These are phyloP conservation scores for Myiopsitta monachus DNA, from an alignment of 2,113 vertebrate genomes.

Conservation along the genomic window DNA sequence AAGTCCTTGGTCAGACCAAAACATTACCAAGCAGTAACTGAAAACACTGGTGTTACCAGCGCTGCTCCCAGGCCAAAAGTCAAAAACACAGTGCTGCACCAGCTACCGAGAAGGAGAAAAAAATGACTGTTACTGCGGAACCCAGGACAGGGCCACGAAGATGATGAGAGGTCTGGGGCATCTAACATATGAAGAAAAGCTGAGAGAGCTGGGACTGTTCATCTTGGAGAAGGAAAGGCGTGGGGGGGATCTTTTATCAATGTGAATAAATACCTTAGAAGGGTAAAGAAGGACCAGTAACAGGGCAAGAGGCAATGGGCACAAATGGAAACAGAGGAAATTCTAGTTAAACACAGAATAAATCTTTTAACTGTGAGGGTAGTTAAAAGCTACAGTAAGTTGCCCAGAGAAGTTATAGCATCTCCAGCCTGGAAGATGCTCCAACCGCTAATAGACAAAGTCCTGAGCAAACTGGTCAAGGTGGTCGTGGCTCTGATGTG, in stretches of 20 bases:
- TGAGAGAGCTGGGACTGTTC: background rate
- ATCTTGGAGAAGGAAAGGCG: background rate
- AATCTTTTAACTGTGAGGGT: background rate
- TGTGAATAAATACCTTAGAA: background rate
- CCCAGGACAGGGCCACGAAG: background rate
- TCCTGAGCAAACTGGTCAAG: background rate
- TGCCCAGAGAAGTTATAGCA: background rate
- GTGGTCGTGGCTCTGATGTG: background rate
- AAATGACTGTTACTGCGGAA: no score
- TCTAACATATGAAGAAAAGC: background rate
- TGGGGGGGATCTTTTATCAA: accelerated
- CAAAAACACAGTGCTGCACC: accelerated
- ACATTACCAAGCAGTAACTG: no score
- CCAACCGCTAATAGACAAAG: background rate
- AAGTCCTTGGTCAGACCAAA: no score
- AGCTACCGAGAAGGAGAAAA: no score
- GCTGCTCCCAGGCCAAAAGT: no score
- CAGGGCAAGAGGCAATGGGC: background rate
- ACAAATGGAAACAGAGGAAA: background rate
- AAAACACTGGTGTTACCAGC: no score
- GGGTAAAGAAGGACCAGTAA: background rate
- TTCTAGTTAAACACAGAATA: background rate
- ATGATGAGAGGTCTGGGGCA: background rate
- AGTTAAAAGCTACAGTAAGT: background rate
- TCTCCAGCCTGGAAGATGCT: background rate